Conservation (phyloP, 2,888 invertebrate species). For the Ophioninae sp. region DNA sequence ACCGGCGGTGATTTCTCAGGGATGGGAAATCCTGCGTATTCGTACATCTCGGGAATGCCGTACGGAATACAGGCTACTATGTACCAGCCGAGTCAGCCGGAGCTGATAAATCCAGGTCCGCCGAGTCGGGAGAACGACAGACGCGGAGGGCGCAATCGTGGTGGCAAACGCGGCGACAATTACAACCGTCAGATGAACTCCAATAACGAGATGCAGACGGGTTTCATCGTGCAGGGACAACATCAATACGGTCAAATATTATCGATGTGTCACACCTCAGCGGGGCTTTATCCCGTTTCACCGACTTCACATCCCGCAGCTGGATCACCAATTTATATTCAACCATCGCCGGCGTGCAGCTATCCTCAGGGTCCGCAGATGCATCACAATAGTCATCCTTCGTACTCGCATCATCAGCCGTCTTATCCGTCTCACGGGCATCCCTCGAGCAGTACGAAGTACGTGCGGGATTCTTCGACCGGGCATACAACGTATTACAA, state of each 20-base stretch:
- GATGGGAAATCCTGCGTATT: slow-evolving; percentile 82
- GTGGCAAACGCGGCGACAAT: slow-evolving; percentile 67
- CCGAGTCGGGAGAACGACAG: slow-evolving; percentile 67
- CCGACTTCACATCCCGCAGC: slow-evolving; percentile 72
- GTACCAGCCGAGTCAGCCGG: slow-evolving; percentile 48
- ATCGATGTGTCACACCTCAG: slow-evolving; percentile 67
- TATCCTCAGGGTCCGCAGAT: slow-evolving; percentile 68
- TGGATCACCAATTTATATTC: slow-evolving; percentile 65
- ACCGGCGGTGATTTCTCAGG: slow-evolving; percentile 58
- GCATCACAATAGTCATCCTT: slow-evolving; percentile 69
- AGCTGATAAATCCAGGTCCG: slow-evolving; percentile 66
- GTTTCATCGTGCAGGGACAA: slow-evolving; percentile 71
- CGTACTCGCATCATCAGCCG: slow-evolving; percentile 72
- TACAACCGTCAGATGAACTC: slow-evolving; percentile 71
- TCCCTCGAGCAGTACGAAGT: slow-evolving; percentile 81
- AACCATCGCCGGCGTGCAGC: slow-evolving; percentile 49
- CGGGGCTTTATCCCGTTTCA: slow-evolving; percentile 64
- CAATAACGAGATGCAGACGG: slow-evolving; percentile 71
- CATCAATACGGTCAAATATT: slow-evolving; percentile 71
- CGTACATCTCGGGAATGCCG: slow-evolving; percentile 81
- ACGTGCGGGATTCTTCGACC: slow-evolving; percentile 66
- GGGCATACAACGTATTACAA: slow-evolving; percentile 79
- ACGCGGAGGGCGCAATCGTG: slow-evolving; percentile 69
- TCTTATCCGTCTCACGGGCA: slow-evolving; percentile 17
- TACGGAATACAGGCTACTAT: slow-evolving; percentile 67